Evolutionary conservation across 2,888 invertebrate species (phyloP).

Genomic region (Drosophila yooni): DNA sequence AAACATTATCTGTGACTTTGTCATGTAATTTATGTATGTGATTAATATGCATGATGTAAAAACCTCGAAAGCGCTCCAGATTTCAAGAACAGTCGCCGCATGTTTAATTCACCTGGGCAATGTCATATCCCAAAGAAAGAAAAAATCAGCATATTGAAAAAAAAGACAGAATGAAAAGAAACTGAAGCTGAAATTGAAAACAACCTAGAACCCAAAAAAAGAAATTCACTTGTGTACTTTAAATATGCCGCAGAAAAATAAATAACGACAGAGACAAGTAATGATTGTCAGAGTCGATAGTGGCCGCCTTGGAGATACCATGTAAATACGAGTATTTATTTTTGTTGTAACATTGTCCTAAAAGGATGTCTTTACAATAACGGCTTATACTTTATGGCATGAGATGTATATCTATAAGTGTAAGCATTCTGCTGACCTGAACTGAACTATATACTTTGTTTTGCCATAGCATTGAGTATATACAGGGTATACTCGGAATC

Average conservation of each 20-base stretch:
- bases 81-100: constrained; percentile 62
- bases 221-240: constrained; percentile 25
- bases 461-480: neutral
- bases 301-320: neutral
- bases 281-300: neutral
- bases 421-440: neutral
- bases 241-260: neutral
- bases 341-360: neutral
- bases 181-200: constrained; percentile 53
- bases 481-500: constrained; percentile 34
- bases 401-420: neutral
- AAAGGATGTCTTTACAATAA: neutral
- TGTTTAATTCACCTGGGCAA: constrained; percentile 71
- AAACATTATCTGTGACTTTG: neutral
- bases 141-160: neutral
- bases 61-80: constrained; percentile 69
- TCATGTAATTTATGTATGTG: constrained; percentile 16
- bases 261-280: constrained; percentile 11
- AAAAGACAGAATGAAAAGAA: constrained; percentile 4
- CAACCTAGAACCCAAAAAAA: constrained; percentile 32
- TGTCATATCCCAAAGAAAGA: constrained; percentile 51
- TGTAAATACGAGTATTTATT: neutral
- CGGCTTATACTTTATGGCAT: neutral
- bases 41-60: constrained; percentile 61
- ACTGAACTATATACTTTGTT: neutral